These are phyloP conservation scores for Streptopelia turtur DNA, from an alignment of 2,797 vertebrate genomes.

Conservation along the genomic window DNA sequence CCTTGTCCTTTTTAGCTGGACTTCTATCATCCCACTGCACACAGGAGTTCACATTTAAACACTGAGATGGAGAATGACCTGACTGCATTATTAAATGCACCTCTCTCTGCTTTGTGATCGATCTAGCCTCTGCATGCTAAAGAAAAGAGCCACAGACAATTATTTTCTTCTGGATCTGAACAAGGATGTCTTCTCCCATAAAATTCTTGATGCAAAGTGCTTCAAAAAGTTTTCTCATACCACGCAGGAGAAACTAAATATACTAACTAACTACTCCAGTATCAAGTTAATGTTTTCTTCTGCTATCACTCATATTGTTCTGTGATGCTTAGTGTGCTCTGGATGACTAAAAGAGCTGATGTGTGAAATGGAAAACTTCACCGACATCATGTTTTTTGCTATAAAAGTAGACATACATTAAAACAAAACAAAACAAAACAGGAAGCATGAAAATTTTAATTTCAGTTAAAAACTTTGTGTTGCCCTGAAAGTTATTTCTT, in stretches of 20 bases:
- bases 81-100: neutral
- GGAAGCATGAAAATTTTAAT: neutral
- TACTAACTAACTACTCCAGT: neutral
- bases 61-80: neutral
- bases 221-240: neutral
- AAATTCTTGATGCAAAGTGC: neutral
- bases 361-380: neutral
- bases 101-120: neutral
- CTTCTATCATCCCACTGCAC: neutral
- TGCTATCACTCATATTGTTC: neutral
- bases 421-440: neutral
- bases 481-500: neutral
- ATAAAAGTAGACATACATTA: neutral
- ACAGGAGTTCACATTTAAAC: neutral
- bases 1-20: neutral
- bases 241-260: neutral
- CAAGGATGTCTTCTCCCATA: neutral
- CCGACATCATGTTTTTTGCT: neutral
- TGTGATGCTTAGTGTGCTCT: neutral
- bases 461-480: neutral
- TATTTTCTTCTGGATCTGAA: neutral
- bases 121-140: neutral
- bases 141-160: neutral
- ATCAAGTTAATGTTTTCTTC: neutral
- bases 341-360: neutral